Evolutionary conservation across 1,140 invertebrate species (phyloP), one percentile per base, ranked within the genome.

Genomic region (Drosophila truncata): DNA sequence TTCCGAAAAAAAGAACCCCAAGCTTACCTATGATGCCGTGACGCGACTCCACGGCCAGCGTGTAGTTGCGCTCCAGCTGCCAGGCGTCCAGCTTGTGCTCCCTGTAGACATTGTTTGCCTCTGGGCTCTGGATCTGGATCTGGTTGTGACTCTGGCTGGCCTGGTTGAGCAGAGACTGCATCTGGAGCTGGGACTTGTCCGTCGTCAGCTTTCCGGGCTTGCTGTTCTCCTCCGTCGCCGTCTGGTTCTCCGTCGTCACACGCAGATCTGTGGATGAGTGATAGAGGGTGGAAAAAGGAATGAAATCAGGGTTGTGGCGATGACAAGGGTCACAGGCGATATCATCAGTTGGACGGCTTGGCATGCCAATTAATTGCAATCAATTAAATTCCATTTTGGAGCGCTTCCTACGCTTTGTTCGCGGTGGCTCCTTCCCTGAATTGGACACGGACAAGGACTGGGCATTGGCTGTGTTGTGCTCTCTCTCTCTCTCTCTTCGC

Each of bases 11-110:
- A 8, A 18, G 14, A 18, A 9, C 1, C 4, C 18, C 5, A 16
- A 11, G 20, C 3, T 4, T 54, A 92, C 91, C 91, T 52, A 92
- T 92, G 54, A 92, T 92, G 59, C 91, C 91, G 55, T 92, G 91
- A 11, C 82, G 80, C 60, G 87, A 82, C 57, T 92, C 91, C 47
- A 91, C 79, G 65, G 84, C 76, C 82, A 91, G 82, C 72, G 78
- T 86, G 74, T 82, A 92, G 66, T 82, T 91, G 72, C 91, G 85
- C 41, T 92, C 91, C 58, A 88, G 79, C 50, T 91, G 81, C 84
- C 84, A 88, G 41, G 69, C 66, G 18, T 84, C 82, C 37, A 84
- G 46, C 50, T 85, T 85, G 54, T 85, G 82, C 78, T 84, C 85
- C 41, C 82, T 76, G 55, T 86, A 86, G 44, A 78, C 49, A 14